Conservation (phyloP, 2,797 vertebrate genomes). For the Odontamblyopus rebecca region DNA sequence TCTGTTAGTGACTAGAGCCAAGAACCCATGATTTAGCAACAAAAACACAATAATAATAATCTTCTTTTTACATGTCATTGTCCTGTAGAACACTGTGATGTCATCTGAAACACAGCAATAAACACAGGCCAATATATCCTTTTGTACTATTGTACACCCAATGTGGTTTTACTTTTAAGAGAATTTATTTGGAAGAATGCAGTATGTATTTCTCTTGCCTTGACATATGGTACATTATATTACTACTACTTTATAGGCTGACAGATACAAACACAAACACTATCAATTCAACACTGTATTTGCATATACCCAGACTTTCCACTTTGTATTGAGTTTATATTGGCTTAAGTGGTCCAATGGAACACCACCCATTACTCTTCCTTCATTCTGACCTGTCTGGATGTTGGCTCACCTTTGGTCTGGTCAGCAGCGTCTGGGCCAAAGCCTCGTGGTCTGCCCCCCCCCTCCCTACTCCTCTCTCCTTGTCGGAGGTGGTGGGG, state of each 20-base stretch:
- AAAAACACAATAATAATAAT: too few relatives aligned
- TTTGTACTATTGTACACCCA: too few relatives aligned
- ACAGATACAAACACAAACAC: not conserved
- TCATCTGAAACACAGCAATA: too few relatives aligned
- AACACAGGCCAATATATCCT: too few relatives aligned
- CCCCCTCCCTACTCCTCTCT: not conserved
- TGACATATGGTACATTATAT: not conserved
- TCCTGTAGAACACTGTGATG: too few relatives aligned
- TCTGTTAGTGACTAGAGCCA: too few relatives aligned
- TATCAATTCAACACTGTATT: not conserved
- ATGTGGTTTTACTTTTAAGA: too few relatives aligned
- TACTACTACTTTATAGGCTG: not conserved
- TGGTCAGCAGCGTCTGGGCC: slow-evolving; percentile 62
- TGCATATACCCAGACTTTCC: slow-evolving; percentile 6
- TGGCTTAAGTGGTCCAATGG: slow-evolving; percentile 9
- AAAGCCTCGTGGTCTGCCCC: slow-evolving; percentile 35
- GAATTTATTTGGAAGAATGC: not conserved
- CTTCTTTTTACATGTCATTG: too few relatives aligned
- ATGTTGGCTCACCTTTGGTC: slow-evolving; percentile 51
- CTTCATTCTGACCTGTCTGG: slow-evolving; percentile 27
- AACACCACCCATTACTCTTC: slow-evolving; percentile 27
- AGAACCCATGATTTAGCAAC: too few relatives aligned
- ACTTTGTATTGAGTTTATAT: slow-evolving; percentile 13
- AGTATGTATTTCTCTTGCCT: not conserved
- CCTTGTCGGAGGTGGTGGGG: not conserved